Base-by-base conservation (phyloP, 2,113 vertebrate species). In the Myotis brandtii region DNA sequence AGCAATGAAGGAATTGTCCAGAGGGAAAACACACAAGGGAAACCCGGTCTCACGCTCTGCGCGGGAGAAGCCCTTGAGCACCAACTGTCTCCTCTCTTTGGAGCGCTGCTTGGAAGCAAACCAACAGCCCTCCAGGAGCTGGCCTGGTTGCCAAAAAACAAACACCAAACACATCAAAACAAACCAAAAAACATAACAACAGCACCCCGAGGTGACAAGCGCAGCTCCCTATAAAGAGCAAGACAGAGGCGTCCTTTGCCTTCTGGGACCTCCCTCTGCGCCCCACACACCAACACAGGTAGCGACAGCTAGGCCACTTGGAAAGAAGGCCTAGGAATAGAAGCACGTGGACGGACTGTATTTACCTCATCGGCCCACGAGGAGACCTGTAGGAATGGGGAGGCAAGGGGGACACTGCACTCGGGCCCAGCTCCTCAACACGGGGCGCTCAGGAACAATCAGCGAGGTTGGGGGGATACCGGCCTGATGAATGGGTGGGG, bases 111-210 rank as follows among this genome's bases (percentile, higher is more conserved):
- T 89, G n/a, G 1, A 73, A 83, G 69, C 64, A 54, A 21, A 79
- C 83, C 86, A 83, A 64, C 95, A 93, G 79, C 37, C 64, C 75
- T 79, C 83, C 27, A 96, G 91, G 91, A 97, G 96, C 94, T 72
- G 46, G 94, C 95, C 69, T 3, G 95, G 97, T 97, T 97, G 93
- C 97, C 97, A 95, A 97, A 97, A 97, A 96, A 97, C 97, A 95
- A 95, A 88, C 34, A 20, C 75, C 89, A 97, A 97, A 97, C 96
- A 96, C 79, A 95, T 91, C 97, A 66, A 95, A 97, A 97, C 97
- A 97, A 97, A 97, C 88, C 73, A 83, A 91, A 91, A 95, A 34
- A 90, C 96, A 93, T 97, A 96, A 97, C 97, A 94, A 97, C 97
- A 96, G 7, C 70, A 91, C 79, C 91, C 97, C 94, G 86, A 83